Evolutionary conservation across 2,888 invertebrate genomes (phyloP).

Genomic region (Diplazon laetatorius): DNA sequence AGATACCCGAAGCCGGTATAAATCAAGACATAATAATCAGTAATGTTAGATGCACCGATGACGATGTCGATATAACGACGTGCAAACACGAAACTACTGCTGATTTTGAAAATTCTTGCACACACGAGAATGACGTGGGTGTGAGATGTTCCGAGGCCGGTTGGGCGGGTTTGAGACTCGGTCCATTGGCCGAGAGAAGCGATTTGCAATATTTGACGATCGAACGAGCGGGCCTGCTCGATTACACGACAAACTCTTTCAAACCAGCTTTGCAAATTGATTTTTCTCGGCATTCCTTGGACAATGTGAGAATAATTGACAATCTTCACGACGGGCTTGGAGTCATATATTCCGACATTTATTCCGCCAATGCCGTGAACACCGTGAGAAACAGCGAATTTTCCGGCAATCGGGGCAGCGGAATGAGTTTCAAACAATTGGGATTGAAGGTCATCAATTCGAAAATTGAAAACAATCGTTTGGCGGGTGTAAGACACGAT

Average conservation of each 20-base stretch:
- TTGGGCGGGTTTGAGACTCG: constrained; percentile 97
- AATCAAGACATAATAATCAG: constrained; percentile 91
- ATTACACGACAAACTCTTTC: constrained; percentile 94
- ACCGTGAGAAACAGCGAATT: constrained; percentile 93
- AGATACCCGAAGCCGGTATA: constrained; percentile 91
- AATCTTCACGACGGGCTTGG: constrained; percentile 97
- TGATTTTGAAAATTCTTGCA: constrained; percentile 95
- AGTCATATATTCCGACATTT: constrained; percentile 96
- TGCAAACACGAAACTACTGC: constrained; percentile 91
- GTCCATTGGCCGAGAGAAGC: constrained; percentile 93
- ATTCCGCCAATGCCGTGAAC: constrained; percentile 92
- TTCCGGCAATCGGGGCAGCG: constrained; percentile 92
- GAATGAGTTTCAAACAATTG: constrained; percentile 94
- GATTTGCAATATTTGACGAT: constrained; percentile 94
- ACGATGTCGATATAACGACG: constrained; percentile 94
- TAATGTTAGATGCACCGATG: constrained; percentile 95
- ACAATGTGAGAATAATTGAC: constrained; percentile 91
- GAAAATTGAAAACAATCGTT: constrained; percentile 91
- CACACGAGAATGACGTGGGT: constrained; percentile 94
- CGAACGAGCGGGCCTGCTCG: constrained; percentile 96
- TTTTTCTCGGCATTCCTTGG: constrained; percentile 91
- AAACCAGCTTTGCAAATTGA: constrained; percentile 96
- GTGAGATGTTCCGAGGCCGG: constrained; percentile 94
- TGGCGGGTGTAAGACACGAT: constrained; percentile 96
- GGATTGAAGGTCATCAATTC: constrained; percentile 92